Base-by-base conservation (phyloP, 92 coral and sea anemone species). In the Phenganax subtilis region DNA sequence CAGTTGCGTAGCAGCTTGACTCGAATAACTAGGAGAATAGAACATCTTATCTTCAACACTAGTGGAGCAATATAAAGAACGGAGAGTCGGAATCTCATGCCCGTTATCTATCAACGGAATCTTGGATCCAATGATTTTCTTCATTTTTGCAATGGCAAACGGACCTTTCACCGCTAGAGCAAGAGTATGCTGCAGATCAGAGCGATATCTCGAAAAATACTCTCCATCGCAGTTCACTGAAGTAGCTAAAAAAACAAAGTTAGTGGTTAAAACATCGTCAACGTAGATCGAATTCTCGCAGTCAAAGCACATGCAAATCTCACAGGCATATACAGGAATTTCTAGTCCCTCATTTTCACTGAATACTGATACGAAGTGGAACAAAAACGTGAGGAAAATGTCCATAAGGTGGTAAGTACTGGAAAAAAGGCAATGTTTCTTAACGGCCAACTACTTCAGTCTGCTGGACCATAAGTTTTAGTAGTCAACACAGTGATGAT, bases 101-200 rank as follows among this genome's bases (percentile, higher is more conserved):
- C 90, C 91, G 80, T 86, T 85, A 12, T 97, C 99, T 29, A 96
- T 86, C 80, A 81, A 75, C 37, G 94, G 87, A 76, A 90, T 92
- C 55, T 82, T 85, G 12, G 99, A 93, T 54, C 99, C 99, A 57
- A 96, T 91, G 74, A 87, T 91, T 69, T 90, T 90, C 75, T 90
- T 86, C 93, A 97, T 90, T 25, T 84, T 86, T 25, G 86, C 66
- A 44, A 96, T 78, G 60, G 96, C 94, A 63, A 81, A 69, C 28
- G 99, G 90, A 44, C 99, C 99, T 72, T 97, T 89, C 53, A 96
- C 84, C 29, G 96, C 96, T 52, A 96, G 80, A 10, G 88, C 90
- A 30, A 92, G 62, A 7, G 90, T 29, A 76, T 90, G 97, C 54
- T 69, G 74, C 17, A n/a, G 73, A 79, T 31, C 59, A 47, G 9